Base-by-base conservation (phyloP, 1,140 invertebrate genomes). In the Sogatella furcifera region DNA sequence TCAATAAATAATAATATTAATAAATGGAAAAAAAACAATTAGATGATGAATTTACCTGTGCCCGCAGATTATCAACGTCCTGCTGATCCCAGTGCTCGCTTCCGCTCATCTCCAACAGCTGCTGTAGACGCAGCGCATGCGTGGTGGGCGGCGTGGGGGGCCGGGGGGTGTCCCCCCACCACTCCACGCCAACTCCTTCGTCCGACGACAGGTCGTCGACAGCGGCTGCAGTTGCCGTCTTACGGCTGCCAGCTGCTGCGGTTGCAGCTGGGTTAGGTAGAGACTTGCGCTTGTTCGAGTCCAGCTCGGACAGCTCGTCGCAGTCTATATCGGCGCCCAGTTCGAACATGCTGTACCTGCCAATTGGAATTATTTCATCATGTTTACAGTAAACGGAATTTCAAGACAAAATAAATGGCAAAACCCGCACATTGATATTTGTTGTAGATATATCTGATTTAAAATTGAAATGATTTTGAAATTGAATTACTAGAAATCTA, bases 321-420 rank as follows among this genome's bases (percentile, higher is more conserved):
- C 72, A 38, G 44, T 31, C 38, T 9, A 38, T 38, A 14, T 54
- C 24, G 15, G 8, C 73, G 11, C 74, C 75, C 70, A 86, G 82
- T 72, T 89, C 89, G 68, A 89, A 86, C 85, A 89, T 88, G 61
- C 86, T 89, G 67, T 85, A 89, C 38, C 87, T 71, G 49, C 2
- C 43, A 57, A 43, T 42, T 24, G 19, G 46, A 31, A n/a, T n/a
- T n/a, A n/a, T n/a, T n/a, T n/a, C n/a, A n/a, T n/a, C n/a, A n/a
- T n/a, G n/a, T n/a, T n/a, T n/a, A n/a, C n/a, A n/a, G n/a, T n/a
- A n/a, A n/a, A n/a, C n/a, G n/a, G n/a, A n/a, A n/a, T n/a, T n/a
- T n/a, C n/a, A n/a, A n/a, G n/a, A n/a, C n/a, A n/a, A n/a, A n/a
- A n/a, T n/a, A n/a, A n/a, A n/a, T n/a, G n/a, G n/a, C n/a, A n/a